Percentiles rank a stretch among this genome's conserved stretches.
phyloP scores from a whole-genome alignment of 2,888 invertebrate genomes.

The Peribatodes rhomboidaria region DNA sequence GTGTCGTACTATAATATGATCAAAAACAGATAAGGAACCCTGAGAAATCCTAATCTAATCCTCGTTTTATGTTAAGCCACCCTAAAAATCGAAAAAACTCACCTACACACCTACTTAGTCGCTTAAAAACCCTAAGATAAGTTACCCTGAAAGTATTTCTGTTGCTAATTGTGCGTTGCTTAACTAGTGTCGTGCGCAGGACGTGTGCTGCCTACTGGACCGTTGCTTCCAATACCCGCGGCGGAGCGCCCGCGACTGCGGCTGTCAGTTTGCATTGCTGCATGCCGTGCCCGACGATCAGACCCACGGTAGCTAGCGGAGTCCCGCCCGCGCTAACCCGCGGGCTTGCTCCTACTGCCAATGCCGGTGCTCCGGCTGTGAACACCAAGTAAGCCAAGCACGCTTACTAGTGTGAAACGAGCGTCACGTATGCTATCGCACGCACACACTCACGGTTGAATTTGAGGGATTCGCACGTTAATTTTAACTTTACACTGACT shows the following conservation, averaged over 20 bases:
- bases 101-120: too few species aligned
- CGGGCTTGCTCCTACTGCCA: slow-evolving; percentile 83
- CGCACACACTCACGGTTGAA: slow-evolving; percentile 54
- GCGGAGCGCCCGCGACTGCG: slow-evolving; percentile 93
- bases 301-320: slow-evolving; percentile 86
- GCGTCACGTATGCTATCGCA: slow-evolving; percentile 59
- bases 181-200: slow-evolving; percentile 86
- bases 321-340: slow-evolving; percentile 79
- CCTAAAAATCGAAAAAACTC: too few species aligned
- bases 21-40: too few species aligned
- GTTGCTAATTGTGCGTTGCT: slow-evolving; percentile 65
- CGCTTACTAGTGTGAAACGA: slow-evolving; percentile 73
- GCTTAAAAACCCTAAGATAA: too few species aligned
- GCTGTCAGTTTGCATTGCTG: slow-evolving; percentile 95
- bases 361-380: slow-evolving; percentile 81
- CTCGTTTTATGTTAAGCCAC: too few species aligned
- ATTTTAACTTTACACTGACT: slow-evolving; percentile 26
- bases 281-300: slow-evolving; percentile 92
- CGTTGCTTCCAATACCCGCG: slow-evolving; percentile 95
- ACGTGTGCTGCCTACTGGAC: slow-evolving; percentile 95
- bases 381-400: slow-evolving; percentile 84
- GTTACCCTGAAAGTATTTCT: slow-evolving; percentile 6
- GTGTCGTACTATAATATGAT: too few species aligned
- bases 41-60: too few species aligned
- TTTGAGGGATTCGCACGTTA: slow-evolving; percentile 36